phyloP scores from a whole-genome alignment of 2,888 invertebrate species.

The Campoplex nolae region DNA sequence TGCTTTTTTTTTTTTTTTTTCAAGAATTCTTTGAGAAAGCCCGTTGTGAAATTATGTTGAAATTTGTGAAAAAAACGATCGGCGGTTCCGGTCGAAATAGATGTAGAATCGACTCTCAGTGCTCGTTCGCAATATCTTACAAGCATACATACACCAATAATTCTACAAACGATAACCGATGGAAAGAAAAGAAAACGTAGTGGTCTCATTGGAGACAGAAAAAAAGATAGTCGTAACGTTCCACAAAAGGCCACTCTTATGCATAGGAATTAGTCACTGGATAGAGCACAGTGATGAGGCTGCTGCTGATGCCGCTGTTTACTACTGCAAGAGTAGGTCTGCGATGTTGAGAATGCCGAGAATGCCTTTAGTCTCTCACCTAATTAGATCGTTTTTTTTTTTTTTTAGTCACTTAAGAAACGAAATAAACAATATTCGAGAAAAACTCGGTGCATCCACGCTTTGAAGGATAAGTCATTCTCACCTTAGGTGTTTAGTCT shows the following conservation, averaged over 20 bases:
- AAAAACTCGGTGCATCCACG: slow-evolving; percentile 44
- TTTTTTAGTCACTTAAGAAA: slow-evolving; percentile 65
- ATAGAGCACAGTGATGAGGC: slow-evolving; percentile 63
- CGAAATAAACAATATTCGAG: slow-evolving; percentile 6
- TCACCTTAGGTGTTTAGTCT: slow-evolving; percentile 69
- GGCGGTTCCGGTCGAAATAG: too few relatives aligned
- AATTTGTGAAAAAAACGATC: too few relatives aligned
- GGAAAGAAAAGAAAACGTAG: slow-evolving; percentile 10
- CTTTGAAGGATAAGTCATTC: slow-evolving; percentile 67
- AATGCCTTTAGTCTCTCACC: slow-evolving; percentile 78
- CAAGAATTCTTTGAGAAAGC: neutral
- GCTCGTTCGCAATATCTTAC: slow-evolving; percentile 22
- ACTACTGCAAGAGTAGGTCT: slow-evolving; percentile 74
- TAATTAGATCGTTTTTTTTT: slow-evolving; percentile 54
- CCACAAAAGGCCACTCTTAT: slow-evolving; percentile 57
- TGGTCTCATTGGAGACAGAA: neutral
- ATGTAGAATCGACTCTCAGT: slow-evolving; percentile 26
- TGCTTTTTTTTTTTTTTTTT: neutral
- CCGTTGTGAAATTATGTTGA: neutral
- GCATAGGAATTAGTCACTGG: slow-evolving; percentile 71
- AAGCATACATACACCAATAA: neutral
- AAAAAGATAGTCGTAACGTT: slow-evolving; percentile 29
- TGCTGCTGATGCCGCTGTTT: slow-evolving; percentile 59
- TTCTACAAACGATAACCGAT: neutral
- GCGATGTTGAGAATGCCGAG: slow-evolving; percentile 80